phyloP scores from a whole-genome alignment of 1,140 invertebrate species.

The Augochlora pura region DNA sequence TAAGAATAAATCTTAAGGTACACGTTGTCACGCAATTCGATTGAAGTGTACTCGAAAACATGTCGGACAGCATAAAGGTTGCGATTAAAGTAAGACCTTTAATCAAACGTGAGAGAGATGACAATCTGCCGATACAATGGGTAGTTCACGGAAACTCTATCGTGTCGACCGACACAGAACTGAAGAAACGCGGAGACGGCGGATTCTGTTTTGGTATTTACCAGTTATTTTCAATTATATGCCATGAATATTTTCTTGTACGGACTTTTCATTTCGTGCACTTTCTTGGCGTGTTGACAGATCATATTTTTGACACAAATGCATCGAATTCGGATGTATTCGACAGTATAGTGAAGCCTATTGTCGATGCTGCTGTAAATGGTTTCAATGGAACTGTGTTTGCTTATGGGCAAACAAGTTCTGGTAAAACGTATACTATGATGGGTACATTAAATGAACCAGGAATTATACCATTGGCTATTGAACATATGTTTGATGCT shows the following conservation, averaged over 20 bases:
- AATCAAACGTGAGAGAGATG: constrained; percentile 83
- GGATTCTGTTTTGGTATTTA: constrained; percentile 79
- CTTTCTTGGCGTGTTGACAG: constrained; percentile 78
- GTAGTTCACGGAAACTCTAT: constrained; percentile 82
- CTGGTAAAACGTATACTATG: constrained; percentile 88
- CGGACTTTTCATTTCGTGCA: too few relatives aligned
- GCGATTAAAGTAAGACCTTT: constrained; percentile 88
- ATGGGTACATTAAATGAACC: constrained; percentile 85
- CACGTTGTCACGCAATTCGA: background rate
- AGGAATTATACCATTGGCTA: constrained; percentile 88
- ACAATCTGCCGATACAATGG: constrained; percentile 84
- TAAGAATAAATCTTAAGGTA: background rate
- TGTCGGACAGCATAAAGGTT: constrained; percentile 86
- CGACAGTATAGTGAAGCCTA: constrained; percentile 85
- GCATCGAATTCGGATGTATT: constrained; percentile 85
- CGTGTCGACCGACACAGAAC: constrained; percentile 80
- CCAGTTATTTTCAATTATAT: background rate
- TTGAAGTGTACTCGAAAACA: constrained; percentile 51
- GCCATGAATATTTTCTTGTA: background rate
- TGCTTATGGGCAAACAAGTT: constrained; percentile 95
- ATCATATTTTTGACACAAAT: constrained; percentile 86
- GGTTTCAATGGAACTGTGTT: constrained; percentile 95
- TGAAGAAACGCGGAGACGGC: constrained; percentile 72
- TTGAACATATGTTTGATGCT: constrained; percentile 86
- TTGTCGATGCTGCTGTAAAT: constrained; percentile 86